These are phyloP conservation scores for Zalophus californianus DNA, from an alignment of 2,797 vertebrate genomes.

Conservation along the genomic window DNA sequence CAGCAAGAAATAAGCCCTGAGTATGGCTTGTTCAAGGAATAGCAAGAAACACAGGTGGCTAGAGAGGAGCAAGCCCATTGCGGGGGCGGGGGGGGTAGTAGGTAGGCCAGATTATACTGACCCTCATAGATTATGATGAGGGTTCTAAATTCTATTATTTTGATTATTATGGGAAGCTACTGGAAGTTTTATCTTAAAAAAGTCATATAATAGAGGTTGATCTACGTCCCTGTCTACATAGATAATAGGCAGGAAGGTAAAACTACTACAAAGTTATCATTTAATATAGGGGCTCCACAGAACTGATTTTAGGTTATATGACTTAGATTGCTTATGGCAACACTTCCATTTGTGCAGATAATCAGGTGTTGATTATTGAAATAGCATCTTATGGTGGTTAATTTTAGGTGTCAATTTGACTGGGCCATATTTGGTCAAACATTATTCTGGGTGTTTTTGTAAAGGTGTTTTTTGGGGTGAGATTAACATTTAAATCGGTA, in stretches of 20 bases:
- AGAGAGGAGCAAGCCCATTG: not conserved
- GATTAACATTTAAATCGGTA: not conserved
- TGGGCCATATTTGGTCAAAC: not conserved
- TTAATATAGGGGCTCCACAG: not conserved
- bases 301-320: not conserved
- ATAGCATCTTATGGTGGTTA: not conserved
- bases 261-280: not conserved
- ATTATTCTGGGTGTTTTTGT: not conserved
- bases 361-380: not conserved
- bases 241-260: not conserved
- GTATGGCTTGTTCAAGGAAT: not conserved
- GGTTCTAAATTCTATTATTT: not conserved
- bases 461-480: not conserved
- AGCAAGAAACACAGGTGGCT: not conserved
- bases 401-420: not conserved
- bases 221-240: not conserved
- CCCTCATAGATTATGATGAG: not conserved
- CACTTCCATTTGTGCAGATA: not conserved
- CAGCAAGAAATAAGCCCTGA: not conserved
- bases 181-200: not conserved
- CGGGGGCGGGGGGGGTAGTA: not conserved
- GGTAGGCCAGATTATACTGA: not conserved
- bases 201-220: not conserved
- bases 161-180: not conserved
- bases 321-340: not conserved